These are phyloP conservation scores for Physocephala rufipes DNA, from an alignment of 2,888 invertebrate species.

Conservation along the genomic window DNA sequence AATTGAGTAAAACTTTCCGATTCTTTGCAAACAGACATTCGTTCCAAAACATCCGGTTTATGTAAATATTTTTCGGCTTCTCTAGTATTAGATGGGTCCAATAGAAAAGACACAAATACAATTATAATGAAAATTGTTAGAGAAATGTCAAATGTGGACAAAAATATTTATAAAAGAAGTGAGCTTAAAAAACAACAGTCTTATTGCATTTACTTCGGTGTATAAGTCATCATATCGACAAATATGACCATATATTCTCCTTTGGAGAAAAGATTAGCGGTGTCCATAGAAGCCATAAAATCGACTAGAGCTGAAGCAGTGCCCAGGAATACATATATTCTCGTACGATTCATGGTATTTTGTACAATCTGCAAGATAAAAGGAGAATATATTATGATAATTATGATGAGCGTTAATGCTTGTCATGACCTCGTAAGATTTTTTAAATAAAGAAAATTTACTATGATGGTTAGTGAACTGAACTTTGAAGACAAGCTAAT, in stretches of 20 bases:
- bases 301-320: slow-evolving; percentile 85
- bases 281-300: slow-evolving; percentile 92
- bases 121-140: background rate
- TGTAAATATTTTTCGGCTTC: slow-evolving; percentile 83
- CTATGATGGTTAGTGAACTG: too few species aligned
- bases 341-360: slow-evolving; percentile 84
- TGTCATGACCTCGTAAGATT: too few species aligned
- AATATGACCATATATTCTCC: slow-evolving; percentile 96
- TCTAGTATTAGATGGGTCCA: slow-evolving; percentile 51
- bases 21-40: slow-evolving; percentile 71
- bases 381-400: background rate
- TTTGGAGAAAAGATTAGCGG: slow-evolving; percentile 83
- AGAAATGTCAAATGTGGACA: background rate
- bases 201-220: slow-evolving; percentile 68
- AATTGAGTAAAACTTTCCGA: slow-evolving; percentile 69
- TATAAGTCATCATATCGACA: slow-evolving; percentile 91
- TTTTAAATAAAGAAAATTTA: too few species aligned
- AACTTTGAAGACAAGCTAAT: too few species aligned
- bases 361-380: slow-evolving; percentile 66
- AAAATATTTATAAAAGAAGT: background rate
- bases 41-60: slow-evolving; percentile 71
- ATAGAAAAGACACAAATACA: background rate
- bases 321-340: slow-evolving; percentile 95
- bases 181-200: background rate
- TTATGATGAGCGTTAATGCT: background rate